Percentiles rank a stretch among this genome's conserved stretches.
Evolutionary conservation across 2,113 vertebrate species (phyloP).

Genomic region (Perca flavescens): DNA sequence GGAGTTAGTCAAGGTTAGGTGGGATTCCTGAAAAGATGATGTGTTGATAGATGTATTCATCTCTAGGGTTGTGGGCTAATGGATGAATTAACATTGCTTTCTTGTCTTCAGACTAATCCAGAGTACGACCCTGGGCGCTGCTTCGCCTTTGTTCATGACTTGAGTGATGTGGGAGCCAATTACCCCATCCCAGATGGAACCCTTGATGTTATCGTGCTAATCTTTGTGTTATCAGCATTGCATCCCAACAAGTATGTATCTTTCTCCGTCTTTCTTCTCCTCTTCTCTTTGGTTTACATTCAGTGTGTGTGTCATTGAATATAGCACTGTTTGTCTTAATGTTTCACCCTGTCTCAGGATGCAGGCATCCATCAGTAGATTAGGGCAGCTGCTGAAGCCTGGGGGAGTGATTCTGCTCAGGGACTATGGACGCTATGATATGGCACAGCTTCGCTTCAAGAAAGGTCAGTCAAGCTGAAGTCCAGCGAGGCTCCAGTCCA

Average conservation of each 20-base stretch:
- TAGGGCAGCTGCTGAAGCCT: conserved; percentile 90
- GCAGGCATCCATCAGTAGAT: conserved; percentile 85
- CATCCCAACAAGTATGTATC: conserved; percentile 92
- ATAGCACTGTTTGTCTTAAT: neutral
- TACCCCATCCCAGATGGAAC: conserved; percentile 89
- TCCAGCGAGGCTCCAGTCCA: neutral
- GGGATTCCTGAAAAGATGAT: neutral
- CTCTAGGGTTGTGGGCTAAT: neutral
- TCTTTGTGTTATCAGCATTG: conserved; percentile 96
- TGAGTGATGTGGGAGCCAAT: conserved; percentile 86
- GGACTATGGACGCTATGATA: conserved; percentile 97
- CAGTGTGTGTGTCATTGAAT: neutral
- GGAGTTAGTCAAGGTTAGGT: conserved; percentile 92
- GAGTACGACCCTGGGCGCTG: conserved; percentile 92
- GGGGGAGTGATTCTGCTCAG: conserved; percentile 93
- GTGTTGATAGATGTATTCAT: conserved; percentile 7
- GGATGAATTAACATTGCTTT: conserved; percentile 20
- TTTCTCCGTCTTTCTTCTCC: neutral
- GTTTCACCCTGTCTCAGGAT: conserved; percentile 83
- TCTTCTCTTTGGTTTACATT: neutral
- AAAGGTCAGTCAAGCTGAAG: conserved; percentile 85
- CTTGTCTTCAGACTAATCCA: conserved; percentile 84
- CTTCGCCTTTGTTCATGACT: conserved; percentile 93
- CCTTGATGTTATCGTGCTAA: conserved; percentile 92
- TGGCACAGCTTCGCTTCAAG: conserved; percentile 98